These are phyloP conservation scores for Xiphophorus maculatus DNA, from an alignment of 2,113 vertebrate genomes.

Conservation along the genomic window DNA sequence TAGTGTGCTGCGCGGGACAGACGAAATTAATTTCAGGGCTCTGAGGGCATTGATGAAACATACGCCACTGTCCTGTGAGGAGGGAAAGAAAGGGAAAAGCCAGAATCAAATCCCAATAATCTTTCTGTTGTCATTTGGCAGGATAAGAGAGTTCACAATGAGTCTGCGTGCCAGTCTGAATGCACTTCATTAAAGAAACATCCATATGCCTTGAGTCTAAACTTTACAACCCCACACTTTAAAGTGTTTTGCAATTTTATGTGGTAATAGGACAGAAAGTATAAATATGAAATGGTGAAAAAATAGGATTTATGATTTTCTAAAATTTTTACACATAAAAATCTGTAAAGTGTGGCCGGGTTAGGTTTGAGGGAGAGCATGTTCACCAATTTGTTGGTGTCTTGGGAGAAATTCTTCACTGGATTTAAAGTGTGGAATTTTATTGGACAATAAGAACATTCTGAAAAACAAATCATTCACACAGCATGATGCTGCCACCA, in stretches of 20 bases:
- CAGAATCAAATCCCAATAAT: constrained; percentile 37
- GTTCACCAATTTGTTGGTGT: too few species aligned
- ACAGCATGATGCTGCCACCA: too few species aligned
- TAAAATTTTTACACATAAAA: background rate
- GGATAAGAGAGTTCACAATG: constrained; percentile 23
- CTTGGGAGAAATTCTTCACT: too few species aligned
- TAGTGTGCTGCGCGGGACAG: constrained; percentile 21
- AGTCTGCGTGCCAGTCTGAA: constrained; percentile 21
- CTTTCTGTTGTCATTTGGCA: constrained; percentile 17
- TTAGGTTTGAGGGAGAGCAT: too few species aligned
- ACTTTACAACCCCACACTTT: too few species aligned
- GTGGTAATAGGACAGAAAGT: background rate
- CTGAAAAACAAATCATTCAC: too few species aligned
- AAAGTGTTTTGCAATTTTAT: too few species aligned
- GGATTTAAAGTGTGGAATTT: too few species aligned
- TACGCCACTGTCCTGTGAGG: constrained; percentile 19
- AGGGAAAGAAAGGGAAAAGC: background rate
- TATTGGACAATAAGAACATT: too few species aligned
- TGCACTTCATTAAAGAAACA: background rate
- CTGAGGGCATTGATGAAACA: constrained; percentile 35
- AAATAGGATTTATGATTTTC: background rate
- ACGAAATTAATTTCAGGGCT: constrained; percentile 39
- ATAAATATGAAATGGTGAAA: background rate
- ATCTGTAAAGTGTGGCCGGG: background rate
- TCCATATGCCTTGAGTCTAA: too few species aligned